Percentiles rank a stretch among this genome's conserved stretches.
Conservation (phyloP, 2,113 vertebrate genomes). For the Herpetotheres cachinnans region DNA sequence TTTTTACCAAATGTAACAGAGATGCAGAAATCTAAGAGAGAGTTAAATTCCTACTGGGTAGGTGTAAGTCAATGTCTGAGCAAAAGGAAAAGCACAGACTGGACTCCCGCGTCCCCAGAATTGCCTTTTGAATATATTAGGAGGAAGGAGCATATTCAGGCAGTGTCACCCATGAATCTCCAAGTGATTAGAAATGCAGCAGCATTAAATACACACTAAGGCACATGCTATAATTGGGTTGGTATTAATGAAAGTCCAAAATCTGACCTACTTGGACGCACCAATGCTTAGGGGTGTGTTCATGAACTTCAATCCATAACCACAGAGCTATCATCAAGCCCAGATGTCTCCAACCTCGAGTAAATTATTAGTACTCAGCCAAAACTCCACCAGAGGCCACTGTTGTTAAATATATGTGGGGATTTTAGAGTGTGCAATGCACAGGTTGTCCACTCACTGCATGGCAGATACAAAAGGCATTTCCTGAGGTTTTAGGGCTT, state of each 20-base stretch:
- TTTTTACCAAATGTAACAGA: not conserved
- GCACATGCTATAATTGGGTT: not conserved
- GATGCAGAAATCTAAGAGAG: not conserved
- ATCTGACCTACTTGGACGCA: not conserved
- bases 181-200: not conserved
- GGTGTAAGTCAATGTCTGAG: not conserved
- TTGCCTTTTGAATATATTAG: not conserved
- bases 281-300: not conserved
- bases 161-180: not conserved
- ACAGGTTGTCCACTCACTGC: not conserved
- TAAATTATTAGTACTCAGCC: not conserved
- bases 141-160: not conserved
- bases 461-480: not conserved
- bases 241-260: not conserved
- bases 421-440: not conserved
- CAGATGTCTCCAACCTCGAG: not conserved
- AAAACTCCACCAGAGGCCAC: slow-evolving; percentile 65
- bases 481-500: not conserved
- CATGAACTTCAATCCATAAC: not conserved
- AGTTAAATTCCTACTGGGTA: not conserved
- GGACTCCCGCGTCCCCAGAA: not conserved
- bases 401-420: slow-evolving; percentile 60
- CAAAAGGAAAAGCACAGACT: not conserved
- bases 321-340: not conserved
- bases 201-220: not conserved